Evolutionary conservation across 2,113 vertebrate genomes (phyloP).

Genomic region (Mormyrus iriodes): DNA sequence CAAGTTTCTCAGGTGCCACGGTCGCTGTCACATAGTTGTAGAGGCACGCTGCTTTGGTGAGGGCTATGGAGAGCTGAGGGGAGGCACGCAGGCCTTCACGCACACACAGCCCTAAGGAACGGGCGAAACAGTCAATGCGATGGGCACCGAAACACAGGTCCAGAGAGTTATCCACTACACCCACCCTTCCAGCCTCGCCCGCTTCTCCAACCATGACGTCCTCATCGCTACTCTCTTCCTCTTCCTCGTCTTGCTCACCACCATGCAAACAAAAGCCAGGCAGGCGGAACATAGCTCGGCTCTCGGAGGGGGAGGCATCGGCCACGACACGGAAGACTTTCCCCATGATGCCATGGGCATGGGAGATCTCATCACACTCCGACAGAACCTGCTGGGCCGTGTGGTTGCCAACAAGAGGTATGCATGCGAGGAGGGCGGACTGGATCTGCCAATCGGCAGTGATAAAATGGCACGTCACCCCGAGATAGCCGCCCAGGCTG

Average conservation of each 20-base stretch:
- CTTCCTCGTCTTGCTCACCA: slow-evolving; percentile 34
- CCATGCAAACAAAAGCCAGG: slow-evolving; percentile 53
- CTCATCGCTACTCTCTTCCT: slow-evolving; percentile 38
- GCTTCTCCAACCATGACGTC: slow-evolving; percentile 24
- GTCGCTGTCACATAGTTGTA: slow-evolving; percentile 65
- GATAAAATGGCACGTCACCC: slow-evolving; percentile 69
- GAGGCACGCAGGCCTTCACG: slow-evolving; percentile 56
- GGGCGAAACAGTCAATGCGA: slow-evolving; percentile 65
- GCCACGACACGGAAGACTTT: slow-evolving; percentile 63
- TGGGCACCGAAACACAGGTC: slow-evolving; percentile 55
- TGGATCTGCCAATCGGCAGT: slow-evolving; percentile 66
- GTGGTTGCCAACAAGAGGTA: slow-evolving; percentile 49
- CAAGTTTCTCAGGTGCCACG: slow-evolving; percentile 64
- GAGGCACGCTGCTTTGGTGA: slow-evolving; percentile 61
- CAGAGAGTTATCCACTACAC: slow-evolving; percentile 48
- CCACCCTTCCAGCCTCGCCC: slow-evolving; percentile 26
- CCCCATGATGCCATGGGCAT: slow-evolving; percentile 57
- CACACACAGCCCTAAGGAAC: slow-evolving; percentile 58
- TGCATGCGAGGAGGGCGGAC: slow-evolving; percentile 62
- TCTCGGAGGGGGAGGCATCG: slow-evolving; percentile 43
- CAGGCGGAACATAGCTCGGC: slow-evolving; percentile 47
- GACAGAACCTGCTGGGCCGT: slow-evolving; percentile 53
- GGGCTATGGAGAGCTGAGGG: slow-evolving; percentile 51
- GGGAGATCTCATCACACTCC: slow-evolving; percentile 64
- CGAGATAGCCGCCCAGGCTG: slow-evolving; percentile 52